A percentile compares a stretch with the other conserved stretches of the same genome.
These are phyloP conservation scores for Athene cunicularia DNA, from an alignment of 2,113 vertebrate species.

Conservation along the genomic window DNA sequence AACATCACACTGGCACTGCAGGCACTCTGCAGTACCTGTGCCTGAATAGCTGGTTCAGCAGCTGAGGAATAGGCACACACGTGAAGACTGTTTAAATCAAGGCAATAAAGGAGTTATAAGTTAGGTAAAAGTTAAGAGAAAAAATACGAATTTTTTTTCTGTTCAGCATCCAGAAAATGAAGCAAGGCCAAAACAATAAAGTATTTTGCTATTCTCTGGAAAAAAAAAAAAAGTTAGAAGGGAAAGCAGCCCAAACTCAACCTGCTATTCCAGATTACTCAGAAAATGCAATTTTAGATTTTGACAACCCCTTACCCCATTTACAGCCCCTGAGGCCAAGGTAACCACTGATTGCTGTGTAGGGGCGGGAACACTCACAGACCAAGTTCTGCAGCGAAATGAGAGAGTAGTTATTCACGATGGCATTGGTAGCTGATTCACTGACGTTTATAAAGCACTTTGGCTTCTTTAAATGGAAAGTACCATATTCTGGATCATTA, in stretches of 20 bases:
- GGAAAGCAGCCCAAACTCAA: not conserved
- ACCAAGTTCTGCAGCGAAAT: not conserved
- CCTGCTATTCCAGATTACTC: not conserved
- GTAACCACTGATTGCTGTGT: not conserved
- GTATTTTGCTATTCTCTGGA: not conserved
- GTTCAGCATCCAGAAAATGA: not conserved
- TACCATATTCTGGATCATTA: not conserved
- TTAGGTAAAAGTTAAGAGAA: not conserved
- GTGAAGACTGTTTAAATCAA: not conserved
- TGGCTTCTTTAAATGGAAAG: not conserved
- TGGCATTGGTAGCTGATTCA: accelerated
- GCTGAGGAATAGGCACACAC: not conserved
- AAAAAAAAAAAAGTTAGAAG: not conserved
- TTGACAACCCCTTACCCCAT: not conserved
- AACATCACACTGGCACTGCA: not conserved
- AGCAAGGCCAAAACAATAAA: not conserved
- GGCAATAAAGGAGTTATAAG: not conserved
- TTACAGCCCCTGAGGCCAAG: not conserved
- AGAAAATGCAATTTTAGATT: not conserved
- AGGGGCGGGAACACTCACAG: not conserved
- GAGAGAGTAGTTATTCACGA: not conserved
- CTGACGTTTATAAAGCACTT: not conserved
- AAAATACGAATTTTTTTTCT: not conserved
- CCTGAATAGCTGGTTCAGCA: not conserved
- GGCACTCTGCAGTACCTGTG: too few relatives aligned